phyloP scores from a whole-genome alignment of 2,113 vertebrate genomes.

The Acrocephalus arundinaceus region DNA sequence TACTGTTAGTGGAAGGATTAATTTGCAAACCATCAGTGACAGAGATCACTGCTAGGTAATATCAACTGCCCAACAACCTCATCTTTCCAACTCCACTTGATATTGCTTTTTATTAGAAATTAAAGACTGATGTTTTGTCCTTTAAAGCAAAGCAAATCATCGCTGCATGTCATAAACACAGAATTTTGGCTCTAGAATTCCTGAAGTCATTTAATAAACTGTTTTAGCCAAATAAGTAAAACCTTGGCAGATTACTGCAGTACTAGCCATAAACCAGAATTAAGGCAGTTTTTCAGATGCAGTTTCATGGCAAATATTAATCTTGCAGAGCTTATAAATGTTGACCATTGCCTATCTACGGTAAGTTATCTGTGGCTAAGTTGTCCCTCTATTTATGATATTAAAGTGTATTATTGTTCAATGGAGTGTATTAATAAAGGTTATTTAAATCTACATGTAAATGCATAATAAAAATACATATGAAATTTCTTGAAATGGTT shows the following conservation, averaged over 20 bases:
- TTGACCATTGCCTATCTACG: neutral
- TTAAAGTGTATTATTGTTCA: neutral
- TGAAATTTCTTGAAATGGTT: neutral
- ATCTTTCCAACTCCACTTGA: neutral
- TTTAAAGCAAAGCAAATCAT: neutral
- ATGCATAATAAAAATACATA: neutral
- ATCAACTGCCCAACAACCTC: neutral
- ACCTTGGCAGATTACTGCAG: neutral
- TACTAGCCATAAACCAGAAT: neutral
- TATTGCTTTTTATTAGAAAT: neutral
- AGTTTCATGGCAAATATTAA: neutral
- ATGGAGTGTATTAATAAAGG: neutral
- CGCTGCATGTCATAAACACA: neutral
- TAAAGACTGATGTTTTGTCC: neutral
- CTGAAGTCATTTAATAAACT: neutral
- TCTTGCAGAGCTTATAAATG: neutral
- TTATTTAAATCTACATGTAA: neutral
- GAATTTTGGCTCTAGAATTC: neutral
- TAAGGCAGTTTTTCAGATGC: neutral
- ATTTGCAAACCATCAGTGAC: neutral
- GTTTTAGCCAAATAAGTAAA: neutral
- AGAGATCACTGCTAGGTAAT: neutral
- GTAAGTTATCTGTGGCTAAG: neutral
- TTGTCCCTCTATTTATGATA: neutral
- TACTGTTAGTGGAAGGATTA: neutral